Evolutionary conservation across 1,140 invertebrate genomes (phyloP), one percentile per base, ranked within the genome.

Genomic region (Aphelinus certus): DNA sequence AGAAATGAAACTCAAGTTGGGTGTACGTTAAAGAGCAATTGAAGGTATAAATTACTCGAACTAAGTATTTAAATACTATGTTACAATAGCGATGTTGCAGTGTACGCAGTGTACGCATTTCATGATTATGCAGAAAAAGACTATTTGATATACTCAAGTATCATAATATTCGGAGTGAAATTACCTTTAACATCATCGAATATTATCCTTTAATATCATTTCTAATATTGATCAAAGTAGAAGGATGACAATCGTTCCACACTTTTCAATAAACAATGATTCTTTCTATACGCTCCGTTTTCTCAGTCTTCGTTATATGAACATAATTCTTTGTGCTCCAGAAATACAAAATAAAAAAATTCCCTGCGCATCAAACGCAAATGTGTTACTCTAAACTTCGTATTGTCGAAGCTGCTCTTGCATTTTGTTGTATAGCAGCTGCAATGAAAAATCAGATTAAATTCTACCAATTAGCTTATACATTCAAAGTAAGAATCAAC

Each of bases 371-470:
- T 26, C 26, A 26, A 26, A 26, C 26, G 26, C 26, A 26, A 26
- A 26, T 26, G 26, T 26, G 26, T 9, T 53, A 61, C 53, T 26
- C 80, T 83, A 86, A 43, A 79, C 56, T 68, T 81, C 77, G 53
- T 76, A 76, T 70, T 85, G 83, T 73, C 75, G 76, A 65, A 88
- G 78, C 73, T 87, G 86, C 48, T 87, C 82, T 58, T 83, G 78
- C n/a, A 88, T 86, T 77, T 86, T 87, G n/a, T 62, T 80, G 73
- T 70, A 83, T 57, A 88, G 65, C 53, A 84, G 73, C 85, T 87
- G 67, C 1, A 72, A 71, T 70, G 66, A 72, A 66, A 65, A 71
- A 72, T 63, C n/a, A 26, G 26, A 26, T 26, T 26, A 26, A 26
- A 26, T 26, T 26, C 26, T 26, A 26, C 26, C 26, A 26, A 26